Conservation (phyloP, 2,888 invertebrate species). For the Eupithecia abbreviata region DNA sequence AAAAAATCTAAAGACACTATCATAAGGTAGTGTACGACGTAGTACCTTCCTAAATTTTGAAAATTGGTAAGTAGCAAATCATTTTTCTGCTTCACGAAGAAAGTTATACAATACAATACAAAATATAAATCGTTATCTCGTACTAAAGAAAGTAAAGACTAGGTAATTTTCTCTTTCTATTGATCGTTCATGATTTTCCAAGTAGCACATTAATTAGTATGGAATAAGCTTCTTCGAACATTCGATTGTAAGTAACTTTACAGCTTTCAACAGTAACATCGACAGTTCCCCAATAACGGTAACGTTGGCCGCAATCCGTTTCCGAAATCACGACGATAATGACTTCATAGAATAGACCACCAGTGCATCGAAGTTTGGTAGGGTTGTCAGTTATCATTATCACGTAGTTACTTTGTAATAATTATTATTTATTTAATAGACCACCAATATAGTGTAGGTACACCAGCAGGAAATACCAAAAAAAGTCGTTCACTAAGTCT, state of each 20-base stretch:
- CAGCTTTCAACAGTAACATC: neutral
- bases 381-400: conserved; percentile 28
- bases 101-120: too few relatives aligned
- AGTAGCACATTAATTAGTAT: neutral
- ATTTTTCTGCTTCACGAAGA: too few relatives aligned
- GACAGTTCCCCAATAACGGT: conserved; percentile 37
- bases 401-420: too few relatives aligned
- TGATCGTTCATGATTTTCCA: neutral
- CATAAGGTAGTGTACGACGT: too few relatives aligned
- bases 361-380: conserved; percentile 27
- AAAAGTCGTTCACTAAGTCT: too few relatives aligned
- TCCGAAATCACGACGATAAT: conserved; percentile 40
- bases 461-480: too few relatives aligned
- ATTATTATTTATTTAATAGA: too few relatives aligned
- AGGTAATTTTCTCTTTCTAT: neutral
- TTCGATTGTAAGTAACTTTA: neutral
- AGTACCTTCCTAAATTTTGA: neutral
- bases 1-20: too few relatives aligned
- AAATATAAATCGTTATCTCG: too few relatives aligned
- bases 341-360: conserved; percentile 45
- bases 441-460: too few relatives aligned
- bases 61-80: neutral
- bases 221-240: neutral
- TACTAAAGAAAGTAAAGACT: neutral
- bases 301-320: conserved; percentile 41